Base-by-base conservation (phyloP, 2,888 invertebrate genomes). In the Drosophila testacea region DNA sequence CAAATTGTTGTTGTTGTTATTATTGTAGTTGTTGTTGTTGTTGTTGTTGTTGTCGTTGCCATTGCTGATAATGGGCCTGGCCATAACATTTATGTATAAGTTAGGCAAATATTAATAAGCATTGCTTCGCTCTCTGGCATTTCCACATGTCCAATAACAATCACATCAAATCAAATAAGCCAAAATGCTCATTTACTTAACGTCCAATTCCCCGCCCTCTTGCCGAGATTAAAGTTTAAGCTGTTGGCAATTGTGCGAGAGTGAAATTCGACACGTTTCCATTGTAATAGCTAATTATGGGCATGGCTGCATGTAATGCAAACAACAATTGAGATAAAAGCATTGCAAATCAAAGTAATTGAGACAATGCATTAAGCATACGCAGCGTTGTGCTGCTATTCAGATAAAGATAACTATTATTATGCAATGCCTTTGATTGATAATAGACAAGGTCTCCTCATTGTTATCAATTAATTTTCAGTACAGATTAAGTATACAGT, bases 11-110 rank as follows among this genome's bases (percentile, higher is more conserved):
- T 54, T 47, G 50, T 60, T 10, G 57, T 70, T 61, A 61, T 16
- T 16, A 1, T 16, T 16, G 1, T 16, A 1, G 16, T 16, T 16
- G 16, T 16, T 16, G 16, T 16, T 16, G 1, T 16, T 16, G 16
- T 16, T 16, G 16, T 73, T 82, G 79, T 66, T 68, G 68, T 54
- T 47, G 50, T 60, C 10, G 57, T 70, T 61, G 67, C 39, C 39
- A 27, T 44, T 57, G 68, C 50, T 63, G 66, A 47, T 76, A 67
- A 79, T 69, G 77, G 79, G 76, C 65, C 69, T 67, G 79, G 66
- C 83, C 74, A 71, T 73, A 79, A 67, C 77, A 62, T 74, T 85
- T 82, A 82, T 64, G 72, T 57, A 73, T 76, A 71, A 73, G 80
- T 73, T 77, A 39, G 68, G 55, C 80, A 85, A 83, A 83, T 77